A percentile compares a stretch with the other conserved stretches of the same genome.
Conservation (phyloP, 2,113 vertebrate species). For the Mus musculus region DNA sequence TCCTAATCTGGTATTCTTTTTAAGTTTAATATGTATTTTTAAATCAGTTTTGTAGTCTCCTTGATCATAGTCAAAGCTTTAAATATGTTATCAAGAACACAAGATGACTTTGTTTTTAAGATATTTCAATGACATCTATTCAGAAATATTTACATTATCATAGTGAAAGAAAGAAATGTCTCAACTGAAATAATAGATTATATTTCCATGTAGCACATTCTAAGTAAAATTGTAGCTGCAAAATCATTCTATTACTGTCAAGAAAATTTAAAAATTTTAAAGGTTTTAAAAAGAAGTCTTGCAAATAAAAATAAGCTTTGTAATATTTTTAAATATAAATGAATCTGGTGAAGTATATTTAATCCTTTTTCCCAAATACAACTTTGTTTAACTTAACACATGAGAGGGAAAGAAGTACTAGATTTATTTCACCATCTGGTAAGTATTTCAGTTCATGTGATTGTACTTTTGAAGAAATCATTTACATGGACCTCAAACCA, state of each 20-base stretch:
- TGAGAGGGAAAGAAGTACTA: background rate
- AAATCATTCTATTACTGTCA: slow-evolving; percentile 45
- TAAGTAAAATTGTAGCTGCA: slow-evolving; percentile 15
- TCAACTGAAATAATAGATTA: slow-evolving; percentile 45
- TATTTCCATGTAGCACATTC: slow-evolving; percentile 11
- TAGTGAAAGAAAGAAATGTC: slow-evolving; percentile 63
- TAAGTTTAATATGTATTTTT: slow-evolving; percentile 59
- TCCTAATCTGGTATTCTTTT: slow-evolving; percentile 71
- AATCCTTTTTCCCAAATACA: background rate
- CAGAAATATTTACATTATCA: slow-evolving; percentile 67
- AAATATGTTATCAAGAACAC: slow-evolving; percentile 70
- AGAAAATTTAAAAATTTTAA: slow-evolving; percentile 36
- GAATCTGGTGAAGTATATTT: background rate
- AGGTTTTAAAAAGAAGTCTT: slow-evolving; percentile 32
- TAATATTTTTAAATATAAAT: slow-evolving; percentile 1
- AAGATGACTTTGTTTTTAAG: slow-evolving; percentile 67
- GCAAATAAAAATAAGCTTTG: background rate
- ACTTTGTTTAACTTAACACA: slow-evolving; percentile 51
- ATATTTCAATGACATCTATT: slow-evolving; percentile 71
- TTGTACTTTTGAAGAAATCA: background rate
- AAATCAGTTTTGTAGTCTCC: slow-evolving; percentile 67
- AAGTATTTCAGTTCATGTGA: background rate
- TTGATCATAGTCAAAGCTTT: slow-evolving; percentile 74
- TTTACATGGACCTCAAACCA: background rate
- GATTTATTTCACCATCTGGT: background rate